Evolutionary conservation across 2,888 invertebrate genomes (phyloP).

Genomic region (Argyra leucocephala): DNA sequence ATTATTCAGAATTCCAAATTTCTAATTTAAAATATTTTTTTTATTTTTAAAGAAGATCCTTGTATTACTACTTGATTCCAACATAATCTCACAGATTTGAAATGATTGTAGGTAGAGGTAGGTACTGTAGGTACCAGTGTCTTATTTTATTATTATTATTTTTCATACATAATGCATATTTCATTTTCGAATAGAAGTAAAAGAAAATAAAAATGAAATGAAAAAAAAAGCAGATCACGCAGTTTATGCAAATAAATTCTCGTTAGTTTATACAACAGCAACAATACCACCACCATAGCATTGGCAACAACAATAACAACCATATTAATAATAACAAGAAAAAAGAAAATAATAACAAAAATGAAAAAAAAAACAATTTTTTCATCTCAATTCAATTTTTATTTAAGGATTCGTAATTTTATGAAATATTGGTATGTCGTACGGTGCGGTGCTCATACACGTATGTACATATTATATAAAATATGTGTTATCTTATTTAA

Average conservation of each 20-base stretch:
- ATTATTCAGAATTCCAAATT: too few relatives aligned
- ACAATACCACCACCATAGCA: too few relatives aligned
- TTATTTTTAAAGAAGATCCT: too few relatives aligned
- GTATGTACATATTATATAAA: too few relatives aligned
- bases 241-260: conserved; percentile 4
- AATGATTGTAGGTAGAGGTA: too few relatives aligned
- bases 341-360: not conserved
- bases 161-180: too few relatives aligned
- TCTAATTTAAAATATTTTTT: too few relatives aligned
- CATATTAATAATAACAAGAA: not conserved
- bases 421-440: not conserved
- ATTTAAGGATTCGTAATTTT: not conserved
- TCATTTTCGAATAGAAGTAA: not conserved
- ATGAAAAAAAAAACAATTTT: not conserved
- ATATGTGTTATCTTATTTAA: too few relatives aligned
- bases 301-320: not conserved
- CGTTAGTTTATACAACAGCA: not conserved
- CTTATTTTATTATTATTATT: too few relatives aligned
- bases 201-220: not conserved
- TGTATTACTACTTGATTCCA: too few relatives aligned
- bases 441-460: not conserved
- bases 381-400: not conserved
- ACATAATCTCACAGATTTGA: too few relatives aligned
- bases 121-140: too few relatives aligned
- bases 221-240: not conserved